These are phyloP conservation scores for Stenoptilia bipunctidactyla DNA, from an alignment of 2,888 invertebrate species.

Conservation along the genomic window DNA sequence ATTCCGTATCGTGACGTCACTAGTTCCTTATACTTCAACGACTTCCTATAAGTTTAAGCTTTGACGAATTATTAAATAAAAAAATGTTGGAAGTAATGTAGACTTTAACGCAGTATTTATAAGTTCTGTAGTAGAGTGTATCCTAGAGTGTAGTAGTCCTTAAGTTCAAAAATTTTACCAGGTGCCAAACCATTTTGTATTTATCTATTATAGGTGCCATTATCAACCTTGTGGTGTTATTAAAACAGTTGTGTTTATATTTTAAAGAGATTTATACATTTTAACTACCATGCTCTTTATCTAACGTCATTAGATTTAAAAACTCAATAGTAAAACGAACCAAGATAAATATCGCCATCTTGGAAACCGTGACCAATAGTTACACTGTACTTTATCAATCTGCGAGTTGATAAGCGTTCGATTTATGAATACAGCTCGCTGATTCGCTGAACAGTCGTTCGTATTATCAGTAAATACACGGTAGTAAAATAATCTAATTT, in stretches of 20 bases:
- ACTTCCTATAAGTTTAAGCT: conserved; percentile 40
- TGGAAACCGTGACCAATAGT: conserved; percentile 57
- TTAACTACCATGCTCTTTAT: conserved; percentile 28
- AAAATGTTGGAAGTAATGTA: too few species aligned
- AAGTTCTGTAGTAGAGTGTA: too few species aligned
- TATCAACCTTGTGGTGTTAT: too few species aligned
- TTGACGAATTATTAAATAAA: conserved; percentile 16
- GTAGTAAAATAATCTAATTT: background rate
- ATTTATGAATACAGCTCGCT: conserved; percentile 44
- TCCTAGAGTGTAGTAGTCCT: too few species aligned
- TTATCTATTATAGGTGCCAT: too few species aligned
- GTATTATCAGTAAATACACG: conserved; percentile 18
- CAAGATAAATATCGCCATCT: conserved; percentile 54
- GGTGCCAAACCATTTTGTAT: too few species aligned
- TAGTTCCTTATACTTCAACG: conserved; percentile 4
- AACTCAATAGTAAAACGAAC: conserved; percentile 39
- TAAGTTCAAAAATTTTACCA: too few species aligned
- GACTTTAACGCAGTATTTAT: too few species aligned
- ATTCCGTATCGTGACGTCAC: conserved; percentile 41
- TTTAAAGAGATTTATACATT: too few species aligned
- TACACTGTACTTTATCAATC: conserved; percentile 42
- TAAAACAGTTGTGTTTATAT: too few species aligned
- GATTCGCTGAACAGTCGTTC: conserved; percentile 44
- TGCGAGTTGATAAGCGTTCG: conserved; percentile 51
- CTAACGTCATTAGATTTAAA: conserved; percentile 38